Percentiles rank a stretch among this genome's conserved stretches.
Evolutionary conservation across 1,140 invertebrate species (phyloP).

Genomic region (Reticulitermes speratus): DNA sequence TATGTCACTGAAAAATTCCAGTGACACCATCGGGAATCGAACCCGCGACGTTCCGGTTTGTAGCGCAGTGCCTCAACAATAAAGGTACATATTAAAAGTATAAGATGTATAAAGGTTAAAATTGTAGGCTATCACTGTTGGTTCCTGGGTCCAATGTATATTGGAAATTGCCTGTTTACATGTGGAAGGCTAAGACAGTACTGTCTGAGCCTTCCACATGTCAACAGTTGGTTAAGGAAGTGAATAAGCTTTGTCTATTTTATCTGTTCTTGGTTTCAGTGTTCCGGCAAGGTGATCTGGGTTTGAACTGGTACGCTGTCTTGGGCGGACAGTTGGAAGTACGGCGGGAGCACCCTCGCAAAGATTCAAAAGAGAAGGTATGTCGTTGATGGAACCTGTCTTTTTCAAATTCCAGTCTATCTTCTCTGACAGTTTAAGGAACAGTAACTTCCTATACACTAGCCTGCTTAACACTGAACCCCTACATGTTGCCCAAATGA

Average conservation of each 20-base stretch:
- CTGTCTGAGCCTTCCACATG: too few relatives aligned
- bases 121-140: too few relatives aligned
- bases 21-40: too few relatives aligned
- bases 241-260: not conserved
- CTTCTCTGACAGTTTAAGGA: not conserved
- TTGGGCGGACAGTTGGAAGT: conserved; percentile 70
- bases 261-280: conserved; percentile 54
- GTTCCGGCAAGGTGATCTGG: conserved; percentile 73
- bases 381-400: not conserved
- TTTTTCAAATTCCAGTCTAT: not conserved
- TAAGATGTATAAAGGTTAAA: too few relatives aligned
- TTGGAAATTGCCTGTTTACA: too few relatives aligned
- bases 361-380: conserved; percentile 51
- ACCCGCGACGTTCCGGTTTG: too few relatives aligned
- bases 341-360: conserved; percentile 56
- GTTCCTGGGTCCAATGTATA: too few relatives aligned
- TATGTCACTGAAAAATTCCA: too few relatives aligned
- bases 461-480: not conserved
- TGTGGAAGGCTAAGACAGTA: too few relatives aligned
- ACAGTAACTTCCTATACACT: not conserved
- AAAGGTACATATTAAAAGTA: too few relatives aligned
- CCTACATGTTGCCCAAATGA: too few relatives aligned
- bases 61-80: too few relatives aligned
- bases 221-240: not conserved
- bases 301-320: conserved; percentile 76